phyloP scores from a whole-genome alignment of 2,888 invertebrate species.

The Scaptomyza polygonia region DNA sequence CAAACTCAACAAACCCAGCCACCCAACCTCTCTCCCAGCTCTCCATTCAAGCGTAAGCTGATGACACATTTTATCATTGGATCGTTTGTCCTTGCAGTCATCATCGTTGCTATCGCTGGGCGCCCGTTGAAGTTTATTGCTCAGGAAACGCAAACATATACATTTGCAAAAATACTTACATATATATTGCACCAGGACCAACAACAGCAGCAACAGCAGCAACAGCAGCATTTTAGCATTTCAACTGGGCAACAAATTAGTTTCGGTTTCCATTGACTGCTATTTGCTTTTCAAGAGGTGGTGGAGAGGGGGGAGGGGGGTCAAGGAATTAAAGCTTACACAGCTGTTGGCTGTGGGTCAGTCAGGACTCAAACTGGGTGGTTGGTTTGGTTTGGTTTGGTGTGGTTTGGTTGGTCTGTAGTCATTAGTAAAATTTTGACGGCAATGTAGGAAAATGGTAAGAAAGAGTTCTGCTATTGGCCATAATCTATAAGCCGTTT shows the following conservation, averaged over 20 bases:
- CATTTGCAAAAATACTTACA: slow-evolving; percentile 2
- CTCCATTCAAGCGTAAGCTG: slow-evolving; percentile 54
- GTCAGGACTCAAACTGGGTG: slow-evolving; percentile 16
- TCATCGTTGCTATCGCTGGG: slow-evolving; percentile 49
- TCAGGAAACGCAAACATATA: slow-evolving; percentile 74
- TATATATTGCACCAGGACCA: slow-evolving; percentile 44
- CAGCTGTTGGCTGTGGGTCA: slow-evolving; percentile 26
- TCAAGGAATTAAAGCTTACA: not conserved
- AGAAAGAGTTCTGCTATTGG: slow-evolving; percentile 18
- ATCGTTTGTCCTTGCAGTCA: slow-evolving; percentile 29
- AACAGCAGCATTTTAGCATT: slow-evolving; percentile 41
- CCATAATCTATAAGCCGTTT: slow-evolving; percentile 2
- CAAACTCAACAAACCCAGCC: not conserved
- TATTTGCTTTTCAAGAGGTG: slow-evolving; percentile 36
- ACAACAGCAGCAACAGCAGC: slow-evolving; percentile 24
- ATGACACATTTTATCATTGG: slow-evolving; percentile 72
- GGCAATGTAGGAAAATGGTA: slow-evolving; percentile 25
- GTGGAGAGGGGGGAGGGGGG: too few relatives aligned
- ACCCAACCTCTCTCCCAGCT: not conserved
- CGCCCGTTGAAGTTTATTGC: slow-evolving; percentile 74
- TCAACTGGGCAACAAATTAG: slow-evolving; percentile 55
- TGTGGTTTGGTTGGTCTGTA: slow-evolving; percentile 22
- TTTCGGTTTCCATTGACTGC: slow-evolving; percentile 44
- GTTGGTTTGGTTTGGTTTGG: too few relatives aligned
- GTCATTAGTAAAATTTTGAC: slow-evolving; percentile 72